Base-by-base conservation (phyloP, 2,888 invertebrate genomes). In the Eledona agricola region DNA sequence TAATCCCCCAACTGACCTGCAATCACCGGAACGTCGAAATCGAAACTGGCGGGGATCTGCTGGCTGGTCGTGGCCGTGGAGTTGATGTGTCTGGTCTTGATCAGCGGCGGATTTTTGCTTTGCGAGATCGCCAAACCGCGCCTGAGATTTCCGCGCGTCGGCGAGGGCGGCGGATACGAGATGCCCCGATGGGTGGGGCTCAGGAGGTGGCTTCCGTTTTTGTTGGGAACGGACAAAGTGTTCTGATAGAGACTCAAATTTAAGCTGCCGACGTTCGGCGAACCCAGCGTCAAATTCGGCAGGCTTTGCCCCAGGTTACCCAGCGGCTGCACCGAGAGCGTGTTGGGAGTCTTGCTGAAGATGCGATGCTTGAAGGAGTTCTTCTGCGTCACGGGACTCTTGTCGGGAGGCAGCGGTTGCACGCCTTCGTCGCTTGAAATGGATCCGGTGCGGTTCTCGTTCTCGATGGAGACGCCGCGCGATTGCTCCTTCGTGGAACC, bases 91-190 rank as follows among this genome's bases (percentile, higher is more conserved):
- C 90, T 83, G 65, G 90, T 89, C 75, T 92, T 93, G 37, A 87
- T 80, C 42, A 93, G 79, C 4, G 91, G 92, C 51, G 92, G 93
- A 73, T 91, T 86, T 70, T 90, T 87, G 66, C 83, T 84, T 65
- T 86, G 83, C 6, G 88, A 88, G 69, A 90, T 86, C 22, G 88
- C 87, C 68, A 86, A 73, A 11, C 86, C 85, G 49, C 88, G 79
- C 63, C 82, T 80, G 45, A 88, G 69, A 40, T 85, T 85, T 35
- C 81, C 86, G 69, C 87, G 83, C 51, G 82, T 81, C 47, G 82
- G 91, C 59, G 90, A 91, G 12, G 90, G 89, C 3, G 92, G 92
- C 45, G 92, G 91, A 74, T 92, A 91, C 58, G 90, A 90, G 53
- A 86, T 85, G 53, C 90, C 91, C 63, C 86, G 80, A 67, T 84